Conservation (phyloP, 2,888 invertebrate genomes). For the Philonicus albiceps region DNA sequence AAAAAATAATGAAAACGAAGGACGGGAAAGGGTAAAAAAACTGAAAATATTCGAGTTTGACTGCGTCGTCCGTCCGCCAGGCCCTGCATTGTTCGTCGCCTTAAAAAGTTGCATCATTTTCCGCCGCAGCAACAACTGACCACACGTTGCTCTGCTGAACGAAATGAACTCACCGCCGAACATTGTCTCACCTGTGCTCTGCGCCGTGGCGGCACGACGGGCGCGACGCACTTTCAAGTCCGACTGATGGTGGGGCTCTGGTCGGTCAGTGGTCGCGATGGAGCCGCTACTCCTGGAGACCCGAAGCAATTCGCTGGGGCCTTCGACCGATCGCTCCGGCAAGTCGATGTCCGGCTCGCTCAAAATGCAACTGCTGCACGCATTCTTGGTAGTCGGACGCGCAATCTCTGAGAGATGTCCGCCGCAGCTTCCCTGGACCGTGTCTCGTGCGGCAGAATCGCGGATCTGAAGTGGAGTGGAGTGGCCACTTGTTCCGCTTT, state of each 20-base stretch:
- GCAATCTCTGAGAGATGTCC: neutral
- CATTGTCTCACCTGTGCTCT: neutral
- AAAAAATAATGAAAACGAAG: neutral
- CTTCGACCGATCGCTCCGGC: neutral
- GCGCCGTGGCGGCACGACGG: neutral
- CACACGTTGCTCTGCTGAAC: neutral
- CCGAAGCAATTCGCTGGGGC: neutral
- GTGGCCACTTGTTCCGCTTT: neutral
- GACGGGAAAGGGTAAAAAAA: neutral
- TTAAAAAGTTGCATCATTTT: neutral
- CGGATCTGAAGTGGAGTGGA: neutral
- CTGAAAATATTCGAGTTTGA: neutral
- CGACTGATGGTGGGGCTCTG: neutral
- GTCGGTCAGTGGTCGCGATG: neutral
- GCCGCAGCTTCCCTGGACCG: neutral
- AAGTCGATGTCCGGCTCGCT: neutral
- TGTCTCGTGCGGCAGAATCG: neutral
- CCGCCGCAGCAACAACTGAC: neutral
- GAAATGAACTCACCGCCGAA: neutral
- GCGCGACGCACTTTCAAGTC: neutral
- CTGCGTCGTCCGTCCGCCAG: neutral
- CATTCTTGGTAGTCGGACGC: neutral
- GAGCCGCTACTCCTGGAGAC: neutral
- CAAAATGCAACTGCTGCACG: neutral
- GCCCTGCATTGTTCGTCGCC: neutral